Percentiles rank a stretch among this genome's conserved stretches.
Evolutionary conservation across 2,797 vertebrate species (phyloP).

Genomic region (Sebastes wilsoni): DNA sequence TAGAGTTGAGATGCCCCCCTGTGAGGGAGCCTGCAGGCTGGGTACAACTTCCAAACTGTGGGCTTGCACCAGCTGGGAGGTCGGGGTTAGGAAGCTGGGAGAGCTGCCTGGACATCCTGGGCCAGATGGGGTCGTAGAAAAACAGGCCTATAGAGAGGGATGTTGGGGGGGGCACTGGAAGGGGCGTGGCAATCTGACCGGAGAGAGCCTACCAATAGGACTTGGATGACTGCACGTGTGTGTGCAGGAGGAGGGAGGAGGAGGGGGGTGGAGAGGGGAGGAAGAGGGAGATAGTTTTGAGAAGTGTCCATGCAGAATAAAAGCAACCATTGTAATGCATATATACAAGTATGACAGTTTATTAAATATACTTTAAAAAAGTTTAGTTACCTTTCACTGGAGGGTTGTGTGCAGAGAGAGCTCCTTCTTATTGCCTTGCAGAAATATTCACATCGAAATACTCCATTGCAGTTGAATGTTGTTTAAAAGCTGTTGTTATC

Average conservation of each 20-base stretch:
- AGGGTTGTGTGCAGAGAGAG: not conserved
- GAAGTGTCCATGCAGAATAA: constrained; percentile 43
- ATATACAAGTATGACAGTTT: constrained; percentile 4
- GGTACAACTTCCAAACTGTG: constrained; percentile 83
- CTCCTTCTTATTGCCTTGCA: constrained; percentile 59
- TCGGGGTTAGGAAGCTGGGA: constrained; percentile 84
- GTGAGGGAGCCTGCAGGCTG: constrained; percentile 79
- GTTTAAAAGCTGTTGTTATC: constrained; percentile 50
- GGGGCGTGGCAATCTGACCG: constrained; percentile 51
- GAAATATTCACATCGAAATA: constrained; percentile 67
- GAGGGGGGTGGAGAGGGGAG: not conserved
- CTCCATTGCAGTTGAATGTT: constrained; percentile 64
- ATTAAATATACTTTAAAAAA: constrained; percentile 8
- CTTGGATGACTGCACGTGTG: constrained; percentile 47
- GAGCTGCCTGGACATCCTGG: constrained; percentile 85
- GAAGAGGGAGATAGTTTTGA: constrained; percentile 38
- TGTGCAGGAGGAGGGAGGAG: constrained; percentile 5
- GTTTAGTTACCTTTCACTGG: constrained; percentile 64
- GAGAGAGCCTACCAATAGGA: constrained; percentile 63
- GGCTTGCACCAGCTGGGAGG: constrained; percentile 84
- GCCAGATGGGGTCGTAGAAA: constrained; percentile 60
- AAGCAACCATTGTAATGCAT: constrained; percentile 21
- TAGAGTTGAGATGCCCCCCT: constrained; percentile 81
- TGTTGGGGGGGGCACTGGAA: constrained; percentile 51
- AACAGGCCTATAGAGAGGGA: constrained; percentile 38